These are phyloP conservation scores for Brenthis ino DNA, from an alignment of 2,888 invertebrate species.

Conservation along the genomic window DNA sequence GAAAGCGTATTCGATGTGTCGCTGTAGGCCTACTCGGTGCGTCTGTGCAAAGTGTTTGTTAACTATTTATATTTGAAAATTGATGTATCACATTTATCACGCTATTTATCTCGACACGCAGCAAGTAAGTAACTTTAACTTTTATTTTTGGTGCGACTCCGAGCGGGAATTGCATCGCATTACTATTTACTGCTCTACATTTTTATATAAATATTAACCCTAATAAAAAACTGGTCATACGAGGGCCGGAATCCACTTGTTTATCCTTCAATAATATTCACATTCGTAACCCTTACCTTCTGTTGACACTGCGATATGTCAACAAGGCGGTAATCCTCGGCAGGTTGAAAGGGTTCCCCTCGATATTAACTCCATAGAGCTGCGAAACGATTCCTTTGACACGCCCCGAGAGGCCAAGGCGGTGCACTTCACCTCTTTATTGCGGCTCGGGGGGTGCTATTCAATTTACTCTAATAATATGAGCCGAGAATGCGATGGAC, in stretches of 20 bases:
- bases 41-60: conserved; percentile 40
- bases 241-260: conserved; percentile 3
- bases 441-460: conserved; percentile 39
- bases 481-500: conserved; percentile 41
- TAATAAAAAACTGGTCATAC: neutral
- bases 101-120: conserved; percentile 24
- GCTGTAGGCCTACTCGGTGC: conserved; percentile 33
- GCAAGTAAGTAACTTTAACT: conserved; percentile 38
- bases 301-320: conserved; percentile 42
- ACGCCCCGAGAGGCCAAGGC: conserved; percentile 47
- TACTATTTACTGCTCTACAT: neutral
- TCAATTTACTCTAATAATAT: conserved; percentile 45
- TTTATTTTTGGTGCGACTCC: neutral
- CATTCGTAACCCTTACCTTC: conserved; percentile 30
- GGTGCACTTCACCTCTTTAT: conserved; percentile 43
- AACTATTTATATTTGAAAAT: conserved; percentile 19
- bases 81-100: conserved; percentile 28
- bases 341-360: conserved; percentile 47
- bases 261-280: conserved; percentile 29
- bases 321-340: conserved; percentile 42
- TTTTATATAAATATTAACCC: conserved; percentile 7
- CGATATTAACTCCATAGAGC: conserved; percentile 62
- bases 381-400: conserved; percentile 63
- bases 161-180: neutral
- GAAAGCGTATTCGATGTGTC: conserved; percentile 26